phyloP scores from a whole-genome alignment of 2,888 invertebrate genomes.

The Yponomeuta sedellus region DNA sequence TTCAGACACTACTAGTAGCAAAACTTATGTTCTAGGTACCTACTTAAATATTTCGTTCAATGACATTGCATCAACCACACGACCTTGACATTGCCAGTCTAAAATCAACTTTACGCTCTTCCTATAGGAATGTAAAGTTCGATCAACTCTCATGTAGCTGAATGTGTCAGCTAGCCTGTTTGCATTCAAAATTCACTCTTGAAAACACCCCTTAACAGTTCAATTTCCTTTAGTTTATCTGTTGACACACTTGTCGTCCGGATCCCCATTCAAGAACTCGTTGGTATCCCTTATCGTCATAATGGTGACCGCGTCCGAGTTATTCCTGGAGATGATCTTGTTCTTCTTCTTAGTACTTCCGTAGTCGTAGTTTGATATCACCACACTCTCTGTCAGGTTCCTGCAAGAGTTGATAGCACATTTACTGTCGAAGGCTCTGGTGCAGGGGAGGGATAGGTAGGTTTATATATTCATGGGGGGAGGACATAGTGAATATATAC shows the following conservation, averaged over 20 bases:
- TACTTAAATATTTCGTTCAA: too few relatives aligned
- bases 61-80: too few relatives aligned
- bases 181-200: not conserved
- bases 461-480: too few relatives aligned
- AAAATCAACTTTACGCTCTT: too few relatives aligned
- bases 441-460: constrained; percentile 18
- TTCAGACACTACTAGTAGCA: too few relatives aligned
- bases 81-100: too few relatives aligned
- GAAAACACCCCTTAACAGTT: not conserved
- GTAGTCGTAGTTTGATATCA: constrained; percentile 70
- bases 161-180: not conserved
- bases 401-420: constrained; percentile 55
- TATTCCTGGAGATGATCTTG: constrained; percentile 58
- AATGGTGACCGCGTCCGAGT: constrained; percentile 61
- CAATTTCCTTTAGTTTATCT: constrained; percentile 39
- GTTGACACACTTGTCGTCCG: constrained; percentile 52
- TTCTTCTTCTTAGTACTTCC: constrained; percentile 68
- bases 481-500: too few relatives aligned
- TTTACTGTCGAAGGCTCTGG: constrained; percentile 36
- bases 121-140: too few relatives aligned
- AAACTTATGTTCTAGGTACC: too few relatives aligned
- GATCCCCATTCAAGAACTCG: constrained; percentile 50
- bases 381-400: constrained; percentile 69
- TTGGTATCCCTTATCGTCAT: constrained; percentile 40
- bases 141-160: too few relatives aligned